A percentile compares a stretch with the other conserved stretches of the same genome.
phyloP scores from a whole-genome alignment of 2,113 vertebrate species.

The Hassar affinis region DNA sequence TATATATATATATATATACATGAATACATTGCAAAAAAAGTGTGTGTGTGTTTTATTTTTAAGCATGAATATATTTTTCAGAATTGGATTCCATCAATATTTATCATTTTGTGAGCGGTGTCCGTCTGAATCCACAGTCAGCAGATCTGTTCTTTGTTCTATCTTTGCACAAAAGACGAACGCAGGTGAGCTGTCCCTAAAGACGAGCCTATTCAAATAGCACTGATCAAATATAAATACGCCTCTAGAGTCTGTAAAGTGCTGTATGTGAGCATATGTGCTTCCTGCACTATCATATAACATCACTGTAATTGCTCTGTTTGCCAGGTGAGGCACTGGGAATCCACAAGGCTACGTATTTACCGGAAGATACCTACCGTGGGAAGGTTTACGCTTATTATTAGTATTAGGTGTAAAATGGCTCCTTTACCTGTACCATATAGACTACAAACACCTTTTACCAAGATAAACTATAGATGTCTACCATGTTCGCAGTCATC shows the following conservation, averaged over 20 bases:
- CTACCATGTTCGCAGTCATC: too few species aligned
- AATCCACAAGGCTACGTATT: not conserved
- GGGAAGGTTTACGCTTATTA: not conserved
- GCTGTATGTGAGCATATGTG: not conserved
- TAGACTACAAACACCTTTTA: too few species aligned
- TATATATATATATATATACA: not conserved
- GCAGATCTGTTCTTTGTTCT: slow-evolving; percentile 15
- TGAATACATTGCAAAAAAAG: not conserved
- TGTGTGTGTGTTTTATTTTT: not conserved
- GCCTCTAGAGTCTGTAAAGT: not conserved
- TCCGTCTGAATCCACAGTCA: not conserved
- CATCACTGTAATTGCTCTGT: not conserved
- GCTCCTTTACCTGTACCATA: too few species aligned
- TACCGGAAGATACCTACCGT: not conserved
- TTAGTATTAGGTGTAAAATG: too few species aligned
- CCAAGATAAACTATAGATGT: too few species aligned
- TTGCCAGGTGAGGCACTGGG: not conserved
- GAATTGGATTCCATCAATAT: slow-evolving; percentile 9
- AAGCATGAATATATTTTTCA: not conserved
- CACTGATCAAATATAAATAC: slow-evolving; percentile 18
- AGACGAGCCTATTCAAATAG: slow-evolving; percentile 4
- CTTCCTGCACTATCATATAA: not conserved
- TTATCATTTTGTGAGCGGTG: not conserved
- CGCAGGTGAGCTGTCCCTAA: not conserved
- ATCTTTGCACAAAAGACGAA: slow-evolving; percentile 7